Evolutionary conservation across 2,888 invertebrate genomes (phyloP), one percentile per base, ranked within the genome.

Genomic region (Nowickia ferox): DNA sequence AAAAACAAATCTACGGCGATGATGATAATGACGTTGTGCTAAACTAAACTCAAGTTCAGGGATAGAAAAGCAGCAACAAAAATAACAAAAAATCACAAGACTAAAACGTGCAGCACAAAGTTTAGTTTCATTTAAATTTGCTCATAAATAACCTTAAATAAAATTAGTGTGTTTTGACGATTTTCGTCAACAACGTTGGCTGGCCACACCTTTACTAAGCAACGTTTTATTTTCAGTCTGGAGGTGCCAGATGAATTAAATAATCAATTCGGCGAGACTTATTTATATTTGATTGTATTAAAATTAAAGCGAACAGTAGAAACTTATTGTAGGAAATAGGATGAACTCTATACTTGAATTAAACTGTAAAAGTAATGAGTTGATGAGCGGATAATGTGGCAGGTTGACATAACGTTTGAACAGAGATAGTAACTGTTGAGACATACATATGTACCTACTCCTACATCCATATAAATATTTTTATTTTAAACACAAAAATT

Each of bases 31-130:
- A 30, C 10, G 30, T 57, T 77, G 17, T 65, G 48, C 48, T 51
- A 75, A 82, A 82, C 19, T 22, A 46, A 82, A 30, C 38, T 82
- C 81, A 82, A 76, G 81, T 82, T 82, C 81, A 75, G 42, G 75
- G 68, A 61, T 61, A 61, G 19, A 10, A 17, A 15, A 44, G 6
- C 30, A 6, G 30, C 0, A 65, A 51, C 1, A 22, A 19, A 55
- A 15, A 65, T 8, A 44, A 15, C 30, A 19, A 44, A 71, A 71
- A 71, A 44, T 8, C 15, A 44, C 17, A 5, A 46, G 30, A 63
- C 30, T 44, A 46, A 22, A 79, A 71, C 44, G 44, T 63, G 42
- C 42, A 44, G 17, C 13, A 4, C 22, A 55, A 3, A 9, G 3
- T 55, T 19, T 4, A 10, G 13, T 22, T 10, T 10, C 4, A 30